Evolutionary conservation across 2,888 invertebrate species (phyloP), one percentile per base, ranked within the genome.

Genomic region (Chloroclysta siterata): DNA sequence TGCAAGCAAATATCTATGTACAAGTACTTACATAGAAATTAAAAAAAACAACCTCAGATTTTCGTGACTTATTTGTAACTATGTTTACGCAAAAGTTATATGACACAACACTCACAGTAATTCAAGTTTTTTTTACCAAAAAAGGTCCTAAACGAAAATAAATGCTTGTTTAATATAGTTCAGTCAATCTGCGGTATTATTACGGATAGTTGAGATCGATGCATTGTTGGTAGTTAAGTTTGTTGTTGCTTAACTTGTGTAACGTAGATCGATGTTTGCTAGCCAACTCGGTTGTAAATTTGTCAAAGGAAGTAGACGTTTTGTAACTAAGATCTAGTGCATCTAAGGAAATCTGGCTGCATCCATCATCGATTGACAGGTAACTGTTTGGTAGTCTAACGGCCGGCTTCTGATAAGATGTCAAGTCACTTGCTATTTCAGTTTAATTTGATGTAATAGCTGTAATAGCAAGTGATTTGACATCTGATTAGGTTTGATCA

Each of bases 251-350:
- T 50, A 65, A 65, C 65, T 65, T 50, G 42, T 57, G 14, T 57
- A 60, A 60, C 56, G 28, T 50, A 53, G 60, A 65, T 60, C 53
- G 57, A 60, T 65, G 60, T 56, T 53, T 55, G 53, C 53, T 22
- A 50, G 47, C 46, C 42, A 33, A 52, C 55, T 64, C 36, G 41
- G 57, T 47, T 44, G 15, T 46, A 29, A 50, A 50, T 44, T 61
- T 56, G 51, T 61, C 51, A 42, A 22, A 46, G n/a, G 15, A 7
- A 11, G 36, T 13, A 55, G 17, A 47, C 8, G 46, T 55, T 13
- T 29, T 53, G 28, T 22, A 52, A 47, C 14, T 39, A 14, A 47
- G 46, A 48, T 39, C 28, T 46, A 53, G 33, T 39, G n/a, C 36
- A 14, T 36, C 29, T 17, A 11, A 48, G 15, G 17, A 17, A 46